Evolutionary conservation across 2,888 invertebrate species (phyloP), one percentile per base, ranked within the genome.

Genomic region (Torymus tubicola): DNA sequence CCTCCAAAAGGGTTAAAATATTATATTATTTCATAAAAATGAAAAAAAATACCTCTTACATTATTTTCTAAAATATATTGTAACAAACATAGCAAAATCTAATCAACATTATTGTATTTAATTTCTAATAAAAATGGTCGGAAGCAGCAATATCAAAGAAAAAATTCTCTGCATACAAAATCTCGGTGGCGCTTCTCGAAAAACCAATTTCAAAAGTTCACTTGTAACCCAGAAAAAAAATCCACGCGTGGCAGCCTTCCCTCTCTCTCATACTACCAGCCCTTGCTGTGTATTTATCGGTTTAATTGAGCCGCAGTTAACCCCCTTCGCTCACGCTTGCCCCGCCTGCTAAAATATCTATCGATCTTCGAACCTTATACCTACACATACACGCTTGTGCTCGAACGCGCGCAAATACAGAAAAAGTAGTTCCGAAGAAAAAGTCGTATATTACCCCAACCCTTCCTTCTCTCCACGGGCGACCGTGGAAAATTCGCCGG

Each of bases 261-360:
- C 31, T 31, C 31, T 31, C 42, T 42, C 42, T 42, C 42, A 42
- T 42, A 8, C 16, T 5, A 58, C 55, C 31, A 42, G 13, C 60
- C 71, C 12, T 5, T 18, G 2, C n/a, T 61, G 65, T 61, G 67
- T 61, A 80, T 80, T 76, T 71, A 80, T 80, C 64, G 71, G 60
- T 18, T 80, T 80, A 76, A 80, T 80, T 72, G 71, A 80, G 75
- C 67, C 67, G 61, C 53, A 57, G 71, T 71, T 71, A 71, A 67
- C 50, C 63, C 63, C 31, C 67, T 52, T 11, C 18, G 42, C 50
- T 16, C 65, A 3, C 75, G 31, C 31, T 13, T 13, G 16, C 13
- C 50, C 14, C n/a, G 12, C 14, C 5, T n/a, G 10, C 24, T 24
- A 63, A 68, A 74, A 76, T 76, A 57, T 71, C 61, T 72, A 80